phyloP scores from a whole-genome alignment of 1,140 invertebrate species.

The Trachymyrmex septentrionalis region DNA sequence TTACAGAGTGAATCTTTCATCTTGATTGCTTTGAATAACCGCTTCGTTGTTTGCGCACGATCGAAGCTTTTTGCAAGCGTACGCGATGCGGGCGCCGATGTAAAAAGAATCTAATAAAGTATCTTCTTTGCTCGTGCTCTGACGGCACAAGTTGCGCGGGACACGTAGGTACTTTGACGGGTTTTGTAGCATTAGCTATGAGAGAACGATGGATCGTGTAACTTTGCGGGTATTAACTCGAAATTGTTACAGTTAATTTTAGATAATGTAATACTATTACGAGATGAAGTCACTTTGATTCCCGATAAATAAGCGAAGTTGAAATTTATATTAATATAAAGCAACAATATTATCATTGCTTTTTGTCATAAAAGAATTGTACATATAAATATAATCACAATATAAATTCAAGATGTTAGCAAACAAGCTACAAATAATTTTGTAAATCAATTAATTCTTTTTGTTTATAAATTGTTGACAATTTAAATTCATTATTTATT shows the following conservation, averaged over 20 bases:
- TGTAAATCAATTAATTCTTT: neutral
- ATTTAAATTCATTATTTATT: neutral
- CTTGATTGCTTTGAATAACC: slow-evolving; percentile 52
- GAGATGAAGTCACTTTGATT: neutral
- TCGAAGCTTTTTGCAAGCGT: slow-evolving; percentile 46
- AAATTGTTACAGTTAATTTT: slow-evolving; percentile 26
- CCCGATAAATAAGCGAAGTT: neutral
- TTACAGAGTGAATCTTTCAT: slow-evolving; percentile 20
- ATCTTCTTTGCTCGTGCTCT: slow-evolving; percentile 33
- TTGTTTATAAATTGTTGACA: neutral
- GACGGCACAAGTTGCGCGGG: slow-evolving; percentile 23
- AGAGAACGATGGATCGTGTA: slow-evolving; percentile 19
- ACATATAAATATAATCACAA: neutral
- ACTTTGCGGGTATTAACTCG: slow-evolving; percentile 34
- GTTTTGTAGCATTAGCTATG: slow-evolving; percentile 28
- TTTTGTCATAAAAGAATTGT: neutral
- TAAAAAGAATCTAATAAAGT: slow-evolving; percentile 61
- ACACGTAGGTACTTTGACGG: slow-evolving; percentile 31
- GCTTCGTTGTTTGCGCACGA: slow-evolving; percentile 36
- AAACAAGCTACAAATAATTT: neutral
- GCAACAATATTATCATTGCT: neutral
- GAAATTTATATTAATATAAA: neutral
- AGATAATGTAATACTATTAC: neutral
- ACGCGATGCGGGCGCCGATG: slow-evolving; percentile 11
- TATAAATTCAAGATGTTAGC: neutral